Percentiles rank a stretch among this genome's conserved stretches.
phyloP scores from a whole-genome alignment of 1,140 invertebrate genomes.

The Whitmania pigra region DNA sequence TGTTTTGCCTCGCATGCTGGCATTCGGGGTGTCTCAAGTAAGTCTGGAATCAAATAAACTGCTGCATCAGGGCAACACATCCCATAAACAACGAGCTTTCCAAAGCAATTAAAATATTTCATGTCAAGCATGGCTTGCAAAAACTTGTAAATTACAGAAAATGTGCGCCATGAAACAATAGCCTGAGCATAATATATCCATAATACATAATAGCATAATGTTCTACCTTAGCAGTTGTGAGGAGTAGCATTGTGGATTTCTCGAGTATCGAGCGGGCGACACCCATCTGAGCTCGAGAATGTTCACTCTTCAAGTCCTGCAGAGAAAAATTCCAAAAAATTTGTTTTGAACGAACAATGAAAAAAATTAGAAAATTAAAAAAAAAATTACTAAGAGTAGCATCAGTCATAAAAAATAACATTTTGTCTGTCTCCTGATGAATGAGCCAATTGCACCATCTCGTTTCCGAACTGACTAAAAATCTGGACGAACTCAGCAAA shows the following conservation, averaged over 20 bases:
- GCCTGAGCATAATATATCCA: too few relatives aligned
- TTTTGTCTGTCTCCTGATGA: slow-evolving; percentile 57
- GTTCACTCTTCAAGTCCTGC: slow-evolving; percentile 80
- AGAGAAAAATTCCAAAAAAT: neutral
- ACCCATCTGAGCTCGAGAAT: slow-evolving; percentile 83
- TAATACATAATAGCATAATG: too few relatives aligned
- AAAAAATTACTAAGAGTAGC: neutral
- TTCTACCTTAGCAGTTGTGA: slow-evolving; percentile 81
- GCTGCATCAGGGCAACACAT: neutral
- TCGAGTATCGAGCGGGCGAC: slow-evolving; percentile 85
- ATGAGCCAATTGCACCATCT: slow-evolving; percentile 95
- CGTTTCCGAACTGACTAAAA: slow-evolving; percentile 91
- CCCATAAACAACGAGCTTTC: neutral
- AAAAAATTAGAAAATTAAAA: neutral
- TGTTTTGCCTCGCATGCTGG: slow-evolving; percentile 75
- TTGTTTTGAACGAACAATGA: neutral
- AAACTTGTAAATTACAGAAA: too few relatives aligned
- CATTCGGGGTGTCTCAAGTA: slow-evolving; percentile 88
- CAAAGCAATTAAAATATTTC: too few relatives aligned
- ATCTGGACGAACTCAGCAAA: slow-evolving; percentile 98
- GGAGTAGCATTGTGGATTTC: slow-evolving; percentile 89
- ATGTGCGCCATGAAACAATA: too few relatives aligned
- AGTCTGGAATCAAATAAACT: slow-evolving; percentile 42
- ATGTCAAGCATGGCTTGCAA: too few relatives aligned
- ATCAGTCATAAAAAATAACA: slow-evolving; percentile 32